A percentile compares a stretch with the other conserved stretches of the same genome.
Conservation (phyloP, 2,888 invertebrate species). For the Luperina testacea region DNA sequence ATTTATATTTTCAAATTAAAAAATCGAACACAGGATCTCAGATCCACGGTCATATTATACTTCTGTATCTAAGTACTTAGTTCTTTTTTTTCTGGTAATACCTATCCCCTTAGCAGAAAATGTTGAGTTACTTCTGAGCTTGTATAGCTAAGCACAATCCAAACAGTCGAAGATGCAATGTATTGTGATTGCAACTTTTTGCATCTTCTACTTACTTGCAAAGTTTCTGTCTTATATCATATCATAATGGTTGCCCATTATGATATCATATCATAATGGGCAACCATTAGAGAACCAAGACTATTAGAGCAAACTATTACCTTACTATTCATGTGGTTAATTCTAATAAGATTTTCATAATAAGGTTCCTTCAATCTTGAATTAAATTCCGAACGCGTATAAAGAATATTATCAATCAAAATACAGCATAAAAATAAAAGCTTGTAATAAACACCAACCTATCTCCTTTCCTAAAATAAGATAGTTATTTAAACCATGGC, state of each 20-base stretch:
- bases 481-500: conserved; percentile 81
- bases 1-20: not conserved
- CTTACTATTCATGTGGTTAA: not conserved
- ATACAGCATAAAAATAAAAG: not conserved
- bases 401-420: not conserved
- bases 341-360: not conserved
- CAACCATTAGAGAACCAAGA: too few relatives aligned
- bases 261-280: not conserved
- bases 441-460: not conserved
- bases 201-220: not conserved
- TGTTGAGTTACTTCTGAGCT: not conserved
- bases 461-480: conserved; percentile 78
- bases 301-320: not conserved
- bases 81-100: too few relatives aligned
- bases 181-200: not conserved
- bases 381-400: not conserved
- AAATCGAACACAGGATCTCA: not conserved
- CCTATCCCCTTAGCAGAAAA: not conserved
- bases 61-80: not conserved
- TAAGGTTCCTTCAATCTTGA: not conserved
- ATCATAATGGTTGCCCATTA: too few relatives aligned
- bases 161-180: not conserved
- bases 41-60: not conserved
- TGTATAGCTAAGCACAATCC: not conserved
- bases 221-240: not conserved